Percentiles rank a stretch among this genome's conserved stretches.
Evolutionary conservation across 2,797 vertebrate species (phyloP).

Genomic region (Parauchenoglanis punctatus): DNA sequence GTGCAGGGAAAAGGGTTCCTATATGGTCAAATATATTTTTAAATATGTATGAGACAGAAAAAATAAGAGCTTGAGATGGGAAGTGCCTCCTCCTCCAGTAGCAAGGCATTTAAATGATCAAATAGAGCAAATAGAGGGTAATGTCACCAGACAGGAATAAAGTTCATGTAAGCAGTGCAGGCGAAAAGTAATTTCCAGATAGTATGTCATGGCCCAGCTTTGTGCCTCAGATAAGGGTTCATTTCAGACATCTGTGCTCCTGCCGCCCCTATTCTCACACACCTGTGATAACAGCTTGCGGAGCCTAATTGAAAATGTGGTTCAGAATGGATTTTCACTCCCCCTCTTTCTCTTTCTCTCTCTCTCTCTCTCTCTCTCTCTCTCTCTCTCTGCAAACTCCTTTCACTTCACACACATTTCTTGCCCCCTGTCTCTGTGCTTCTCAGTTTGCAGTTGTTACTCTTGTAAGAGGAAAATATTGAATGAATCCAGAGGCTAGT

Average conservation of each 20-base stretch:
- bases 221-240: conserved; percentile 99
- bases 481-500: conserved; percentile 80
- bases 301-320: conserved; percentile 99
- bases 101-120: conserved; percentile 96
- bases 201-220: conserved; percentile 98
- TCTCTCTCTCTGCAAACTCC: conserved; percentile 43
- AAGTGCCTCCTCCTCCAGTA: conserved; percentile 67
- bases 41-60: conserved; percentile 17
- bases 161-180: conserved; percentile 97
- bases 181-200: conserved; percentile 99
- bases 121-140: conserved; percentile 85
- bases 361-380: conserved; percentile 96
- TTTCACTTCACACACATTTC: neutral
- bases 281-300: conserved; percentile 99
- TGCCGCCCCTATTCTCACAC: conserved; percentile 94
- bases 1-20: neutral
- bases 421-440: conserved; percentile 41
- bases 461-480: conserved; percentile 82
- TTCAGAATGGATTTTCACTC: conserved; percentile 99
- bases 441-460: conserved; percentile 57
- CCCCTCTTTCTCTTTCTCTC: conserved; percentile 42
- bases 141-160: conserved; percentile 99
- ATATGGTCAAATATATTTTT: conserved; percentile 6
- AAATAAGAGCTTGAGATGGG: conserved; percentile 35
- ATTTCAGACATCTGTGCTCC: conserved; percentile 99